phyloP scores from a whole-genome alignment of 1,140 invertebrate genomes.

The Nephila pilipes region DNA sequence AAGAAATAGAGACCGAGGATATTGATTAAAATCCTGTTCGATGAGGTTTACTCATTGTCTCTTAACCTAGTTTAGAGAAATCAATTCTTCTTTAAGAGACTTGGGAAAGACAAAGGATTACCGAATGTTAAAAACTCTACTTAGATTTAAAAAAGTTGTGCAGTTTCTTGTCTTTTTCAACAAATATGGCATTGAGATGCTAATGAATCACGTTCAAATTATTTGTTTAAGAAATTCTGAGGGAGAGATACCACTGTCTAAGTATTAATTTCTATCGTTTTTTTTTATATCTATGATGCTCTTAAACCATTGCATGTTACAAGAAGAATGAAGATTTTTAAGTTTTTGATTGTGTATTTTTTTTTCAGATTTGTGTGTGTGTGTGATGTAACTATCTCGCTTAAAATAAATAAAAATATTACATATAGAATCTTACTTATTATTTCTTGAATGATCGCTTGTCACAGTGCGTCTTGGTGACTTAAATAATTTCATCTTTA shows the following conservation, averaged over 20 bases:
- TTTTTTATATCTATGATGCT: too few species aligned
- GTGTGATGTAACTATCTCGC: too few species aligned
- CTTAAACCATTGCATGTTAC: too few species aligned
- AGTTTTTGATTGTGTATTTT: too few species aligned
- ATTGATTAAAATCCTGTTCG: slow-evolving; percentile 10
- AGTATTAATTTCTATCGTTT: neutral
- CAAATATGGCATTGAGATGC: neutral
- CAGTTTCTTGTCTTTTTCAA: neutral
- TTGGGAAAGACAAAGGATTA: neutral
- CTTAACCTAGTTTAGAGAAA: slow-evolving; percentile 21
- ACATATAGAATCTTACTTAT: too few species aligned
- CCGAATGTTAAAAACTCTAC: neutral
- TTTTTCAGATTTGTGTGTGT: too few species aligned
- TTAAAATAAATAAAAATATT: too few species aligned
- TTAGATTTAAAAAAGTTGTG: neutral
- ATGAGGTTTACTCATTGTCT: neutral
- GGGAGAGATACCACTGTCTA: neutral
- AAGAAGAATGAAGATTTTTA: too few species aligned
- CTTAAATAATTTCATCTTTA: too few species aligned
- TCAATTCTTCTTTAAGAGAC: neutral
- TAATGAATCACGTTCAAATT: neutral
- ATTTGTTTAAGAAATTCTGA: neutral
- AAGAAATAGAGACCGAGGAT: neutral
- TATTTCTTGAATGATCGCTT: too few species aligned
- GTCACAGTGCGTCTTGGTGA: too few species aligned